Evolutionary conservation across 1,140 invertebrate genomes (phyloP), one percentile per base, ranked within the genome.

Genomic region (Sipha flava): DNA sequence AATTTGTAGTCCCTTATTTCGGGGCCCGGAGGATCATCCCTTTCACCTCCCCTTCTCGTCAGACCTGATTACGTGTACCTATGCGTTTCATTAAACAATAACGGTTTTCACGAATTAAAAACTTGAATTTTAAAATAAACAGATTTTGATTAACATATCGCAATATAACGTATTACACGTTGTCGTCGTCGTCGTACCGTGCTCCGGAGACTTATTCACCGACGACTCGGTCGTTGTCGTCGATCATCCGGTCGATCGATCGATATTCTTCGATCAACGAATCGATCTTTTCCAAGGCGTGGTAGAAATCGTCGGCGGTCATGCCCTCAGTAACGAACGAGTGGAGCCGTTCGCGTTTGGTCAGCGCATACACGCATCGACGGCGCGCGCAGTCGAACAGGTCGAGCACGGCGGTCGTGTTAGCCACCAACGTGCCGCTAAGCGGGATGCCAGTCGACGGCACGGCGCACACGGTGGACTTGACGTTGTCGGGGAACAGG

Each of bases 401-500:
- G 21, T 66, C 79, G 3, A 23, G 3, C 23, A 59, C 43, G 21
- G 49, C 52, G 16, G 66, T 80, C 14, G 59, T 72, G 16, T 80
- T 80, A 14, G 68, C 54, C 66, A 80, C 49, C 0, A 54, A 31
- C 0, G 79, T 80, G n/a, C 49, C 79, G 6, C 66, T 80, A 3
- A 34, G 45, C 23, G 31, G 10, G 16, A 80, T 40, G 5, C 79
- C 79, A 6, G 5, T 16, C 1, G 68, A 59, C 37, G 66, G 68
- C n/a, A 80, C 52, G 3, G n/a, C 34, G 52, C 59, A 80, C 16
- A 16, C 29, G n/a, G 52, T 18, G 0, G 68, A 62, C 21, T 73
- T 73, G 6, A 80, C 12, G 26, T 72, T 72, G 34, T 80, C 52
- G 0, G 79, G 79, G n/a, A n/a, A n/a, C 18, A 80, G 16, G 66